Base-by-base conservation (phyloP, 2,888 invertebrate genomes). In the Leucophora obtusa region DNA sequence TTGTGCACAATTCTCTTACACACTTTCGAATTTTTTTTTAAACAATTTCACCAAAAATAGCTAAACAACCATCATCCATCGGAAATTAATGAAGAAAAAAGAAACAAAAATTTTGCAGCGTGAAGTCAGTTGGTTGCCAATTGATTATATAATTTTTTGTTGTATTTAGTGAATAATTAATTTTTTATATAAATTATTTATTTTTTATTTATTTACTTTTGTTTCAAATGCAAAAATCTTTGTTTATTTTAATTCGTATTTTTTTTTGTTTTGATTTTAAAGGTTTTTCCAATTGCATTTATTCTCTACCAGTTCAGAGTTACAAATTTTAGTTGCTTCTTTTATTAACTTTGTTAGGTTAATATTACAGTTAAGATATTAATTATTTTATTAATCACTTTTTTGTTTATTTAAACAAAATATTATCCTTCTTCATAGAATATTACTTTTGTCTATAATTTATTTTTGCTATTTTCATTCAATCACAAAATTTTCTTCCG, bases 131-230 rank as follows among this genome's bases (percentile, higher is more conserved):
- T 59, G 14, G 76, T 77, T 77, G 81, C 73, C 76, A 81, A 81
- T 81, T 73, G 43, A 77, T 81, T 81, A 77, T 77, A 81, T 81
- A 81, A 77, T 74, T 59, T 74, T 51, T 68, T 21, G 18, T 15
- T 63, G 24, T 15, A 54, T 53, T 69, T 1, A 35, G 14, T 54
- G 50, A 60, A 73, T 15, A 58, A 63, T 35, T 17, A n/a, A 11
- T 28, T 33, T 63, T 58, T 66, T 54, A 50, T 47, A 62, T 54
- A 54, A 54, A 66, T 47, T 17, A 50, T 50, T 62, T 54, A 35
- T 56, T 56, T 77, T 47, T 14, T 59, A 35, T 50, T 56, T 71
- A n/a, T n/a, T 54, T 14, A 68, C 18, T 50, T 56, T 56, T 7
- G 43, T 51, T 68, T 14, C 10, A 47, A 15, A 60, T 60, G 21